Evolutionary conservation across 2,113 vertebrate genomes (phyloP).

Genomic region (Piprites chloris): DNA sequence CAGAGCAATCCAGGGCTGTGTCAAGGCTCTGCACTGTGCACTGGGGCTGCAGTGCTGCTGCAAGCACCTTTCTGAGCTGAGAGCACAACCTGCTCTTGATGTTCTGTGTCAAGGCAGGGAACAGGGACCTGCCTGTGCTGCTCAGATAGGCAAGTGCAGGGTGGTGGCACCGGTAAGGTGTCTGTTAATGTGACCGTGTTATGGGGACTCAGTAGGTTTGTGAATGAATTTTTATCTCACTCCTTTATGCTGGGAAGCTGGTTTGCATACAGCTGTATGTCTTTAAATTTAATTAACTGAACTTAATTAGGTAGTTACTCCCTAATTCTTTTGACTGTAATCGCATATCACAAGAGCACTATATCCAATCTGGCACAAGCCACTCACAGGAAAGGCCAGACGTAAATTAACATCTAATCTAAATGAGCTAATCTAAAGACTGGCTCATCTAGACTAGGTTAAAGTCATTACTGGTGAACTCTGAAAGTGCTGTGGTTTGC

Average conservation of each 20-base stretch:
- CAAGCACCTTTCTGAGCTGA: neutral
- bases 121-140: neutral
- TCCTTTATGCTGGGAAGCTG: neutral
- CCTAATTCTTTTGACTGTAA: constrained; percentile 30
- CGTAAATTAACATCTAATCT: constrained; percentile 19
- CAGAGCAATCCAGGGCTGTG: neutral
- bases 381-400: neutral
- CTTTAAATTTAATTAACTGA: constrained; percentile 32
- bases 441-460: neutral
- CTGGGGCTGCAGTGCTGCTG: neutral
- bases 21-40: neutral
- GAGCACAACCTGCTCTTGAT: neutral
- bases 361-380: constrained; percentile 9
- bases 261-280: neutral
- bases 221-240: neutral
- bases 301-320: constrained; percentile 36
- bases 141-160: neutral
- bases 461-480: neutral
- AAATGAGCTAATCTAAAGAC: neutral
- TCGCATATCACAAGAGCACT: constrained; percentile 15
- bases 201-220: neutral
- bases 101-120: neutral
- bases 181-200: neutral
- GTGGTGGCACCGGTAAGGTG: neutral
- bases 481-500: neutral